Percentiles rank a stretch among this genome's conserved stretches.
phyloP scores from a whole-genome alignment of 2,797 vertebrate genomes.

The Margarornis squamiger region DNA sequence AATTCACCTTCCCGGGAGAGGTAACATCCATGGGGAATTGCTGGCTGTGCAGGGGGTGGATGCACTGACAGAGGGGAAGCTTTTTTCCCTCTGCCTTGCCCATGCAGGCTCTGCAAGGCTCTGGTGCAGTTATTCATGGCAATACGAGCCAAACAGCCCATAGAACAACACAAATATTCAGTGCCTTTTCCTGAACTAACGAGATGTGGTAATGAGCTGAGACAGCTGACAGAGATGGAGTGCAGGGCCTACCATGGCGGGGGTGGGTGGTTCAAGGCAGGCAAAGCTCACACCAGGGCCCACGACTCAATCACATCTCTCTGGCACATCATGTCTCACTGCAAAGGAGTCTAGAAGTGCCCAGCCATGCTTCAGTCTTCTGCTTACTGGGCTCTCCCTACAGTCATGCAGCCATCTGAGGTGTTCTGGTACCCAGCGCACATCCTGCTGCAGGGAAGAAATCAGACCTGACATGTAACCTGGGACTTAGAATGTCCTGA shows the following conservation, averaged over 20 bases:
- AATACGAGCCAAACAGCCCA: background rate
- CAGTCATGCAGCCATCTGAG: rapidly evolving
- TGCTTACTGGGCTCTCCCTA: background rate
- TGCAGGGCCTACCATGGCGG: rapidly evolving
- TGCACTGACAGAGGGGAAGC: background rate
- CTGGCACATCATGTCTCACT: background rate
- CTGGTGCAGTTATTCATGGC: background rate
- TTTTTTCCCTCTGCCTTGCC: background rate
- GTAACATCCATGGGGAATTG: background rate
- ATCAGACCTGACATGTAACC: background rate
- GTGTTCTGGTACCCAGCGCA: background rate
- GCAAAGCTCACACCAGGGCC: background rate
- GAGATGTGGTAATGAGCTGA: background rate
- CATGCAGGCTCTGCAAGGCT: background rate
- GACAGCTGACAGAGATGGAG: background rate
- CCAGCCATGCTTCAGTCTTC: background rate
- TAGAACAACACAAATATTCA: background rate
- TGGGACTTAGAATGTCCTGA: background rate
- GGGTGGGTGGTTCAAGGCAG: background rate
- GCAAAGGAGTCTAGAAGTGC: background rate
- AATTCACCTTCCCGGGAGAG: constrained; percentile 20
- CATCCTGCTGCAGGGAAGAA: background rate
- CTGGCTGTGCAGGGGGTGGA: background rate
- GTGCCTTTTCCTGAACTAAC: background rate
- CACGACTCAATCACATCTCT: background rate